A percentile compares a stretch with the other conserved stretches of the same genome.
Conservation (phyloP, 2,113 vertebrate species). For the Datnioides undecimradiatus region DNA sequence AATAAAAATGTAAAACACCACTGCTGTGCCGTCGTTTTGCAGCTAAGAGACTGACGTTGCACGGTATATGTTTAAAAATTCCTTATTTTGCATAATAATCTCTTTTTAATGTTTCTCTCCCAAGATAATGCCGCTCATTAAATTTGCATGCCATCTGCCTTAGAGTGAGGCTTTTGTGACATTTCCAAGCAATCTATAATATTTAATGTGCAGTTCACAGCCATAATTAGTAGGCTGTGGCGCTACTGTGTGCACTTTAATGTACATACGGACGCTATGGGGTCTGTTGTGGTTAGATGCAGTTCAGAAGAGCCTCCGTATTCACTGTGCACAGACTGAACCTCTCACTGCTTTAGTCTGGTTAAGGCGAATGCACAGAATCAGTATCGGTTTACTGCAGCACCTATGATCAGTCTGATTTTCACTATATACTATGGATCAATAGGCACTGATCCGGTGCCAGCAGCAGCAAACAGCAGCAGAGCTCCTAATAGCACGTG, state of each 20-base stretch:
- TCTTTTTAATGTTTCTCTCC: conserved; percentile 45
- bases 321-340: not conserved
- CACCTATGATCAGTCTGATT: not conserved
- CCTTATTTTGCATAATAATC: conserved; percentile 52
- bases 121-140: conserved; percentile 45
- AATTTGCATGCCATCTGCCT: conserved; percentile 44
- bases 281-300: not conserved
- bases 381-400: no score
- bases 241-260: conserved; percentile 1
- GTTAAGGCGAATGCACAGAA: not conserved
- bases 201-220: conserved; percentile 29
- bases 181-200: conserved; percentile 37
- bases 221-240: conserved; percentile 25
- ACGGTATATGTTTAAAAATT: not conserved
- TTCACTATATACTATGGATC: not conserved
- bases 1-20: not conserved
- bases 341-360: not conserved
- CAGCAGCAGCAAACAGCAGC: not conserved
- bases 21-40: not conserved
- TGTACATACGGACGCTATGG: not conserved
- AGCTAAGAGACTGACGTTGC: conserved; percentile 13
- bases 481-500: not conserved
- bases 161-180: conserved; percentile 32
- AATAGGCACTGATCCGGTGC: not conserved
- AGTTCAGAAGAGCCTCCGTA: not conserved